Conservation (phyloP, 2,797 vertebrate species). For the Cyprinodon diabolis region DNA sequence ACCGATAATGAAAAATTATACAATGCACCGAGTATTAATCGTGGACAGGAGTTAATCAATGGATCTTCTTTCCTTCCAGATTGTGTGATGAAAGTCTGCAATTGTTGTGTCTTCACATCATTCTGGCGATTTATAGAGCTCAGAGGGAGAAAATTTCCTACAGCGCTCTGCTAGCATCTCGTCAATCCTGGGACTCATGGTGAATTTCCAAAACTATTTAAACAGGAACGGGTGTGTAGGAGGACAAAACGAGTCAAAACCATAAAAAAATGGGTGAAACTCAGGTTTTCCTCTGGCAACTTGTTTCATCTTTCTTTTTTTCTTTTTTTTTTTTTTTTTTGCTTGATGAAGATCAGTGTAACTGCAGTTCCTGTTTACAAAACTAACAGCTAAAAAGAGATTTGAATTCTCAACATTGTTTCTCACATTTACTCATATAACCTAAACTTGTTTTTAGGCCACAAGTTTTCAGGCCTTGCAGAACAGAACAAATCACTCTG, state of each 20-base stretch:
- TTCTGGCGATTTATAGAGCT: conserved; percentile 70
- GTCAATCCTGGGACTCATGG: conserved; percentile 81
- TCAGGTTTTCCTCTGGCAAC: too few relatives aligned
- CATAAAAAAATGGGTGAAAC: too few relatives aligned
- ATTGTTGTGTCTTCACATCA: conserved; percentile 69
- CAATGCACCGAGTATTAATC: background rate
- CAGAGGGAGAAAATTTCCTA: conserved; percentile 72
- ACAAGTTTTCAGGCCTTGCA: conserved; percentile 44
- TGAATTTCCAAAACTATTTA: conserved; percentile 40
- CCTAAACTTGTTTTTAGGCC: conserved; percentile 57
- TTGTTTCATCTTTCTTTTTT: too few relatives aligned
- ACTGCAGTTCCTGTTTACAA: background rate
- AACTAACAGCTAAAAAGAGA: background rate
- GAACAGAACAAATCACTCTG: conserved; percentile 53
- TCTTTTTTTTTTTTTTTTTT: too few relatives aligned
- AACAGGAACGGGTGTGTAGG: too few relatives aligned
- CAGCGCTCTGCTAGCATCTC: conserved; percentile 72
- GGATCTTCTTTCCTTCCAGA: conserved; percentile 44
- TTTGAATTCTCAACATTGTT: background rate
- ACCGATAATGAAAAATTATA: background rate
- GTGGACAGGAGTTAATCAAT: background rate
- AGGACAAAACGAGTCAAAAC: too few relatives aligned
- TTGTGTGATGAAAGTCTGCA: conserved; percentile 51
- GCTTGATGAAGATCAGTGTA: too few relatives aligned
- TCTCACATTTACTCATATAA: background rate